Evolutionary conservation across 2,797 vertebrate genomes (phyloP), one percentile per base, ranked within the genome.

Genomic region (Setipinna tenuifilis): DNA sequence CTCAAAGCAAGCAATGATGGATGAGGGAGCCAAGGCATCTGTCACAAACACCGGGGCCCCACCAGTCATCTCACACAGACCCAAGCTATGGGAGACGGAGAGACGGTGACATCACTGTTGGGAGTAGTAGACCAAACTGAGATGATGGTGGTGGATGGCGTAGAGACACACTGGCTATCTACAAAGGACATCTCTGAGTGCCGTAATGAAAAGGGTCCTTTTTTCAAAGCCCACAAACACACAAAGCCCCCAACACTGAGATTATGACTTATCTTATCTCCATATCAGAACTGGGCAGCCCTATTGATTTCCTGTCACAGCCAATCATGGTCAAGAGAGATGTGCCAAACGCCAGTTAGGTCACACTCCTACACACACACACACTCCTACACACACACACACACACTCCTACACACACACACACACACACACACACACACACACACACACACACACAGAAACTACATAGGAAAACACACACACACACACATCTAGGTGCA

Each of bases 281-380:
- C 94, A 96, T 96, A 97, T 97, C 95, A 92, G 92, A 90, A 94
- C 95, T 92, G 92, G 93, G 95, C 96, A 92, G n/a, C 96, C 95
- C 89, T 96, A 99, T 97, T 95, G 97, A 99, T 98, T 98, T 97
- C 89, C 97, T 97, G 97, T 96, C 97, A 97, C 93, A 94, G 88
- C 92, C 91, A 93, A 97, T 98, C 95, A 96, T 91, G 93, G 94
- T 96, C 94, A 96, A 92, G 94, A 94, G 95, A 87, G 92, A 95
- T 90, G 91, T 87, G 90, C n/a, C 91, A 95, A 89, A 93, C 88
- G 88, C 25, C 25, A 17, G 25, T 71, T 17, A 71, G 25, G 25
- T 58, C 16, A 58, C 12, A 58, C 57, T 58, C 57, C 46, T 28
- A 17, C 62, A 44, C n/a, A 31, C 65, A 89, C 90, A 93, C 88